Evolutionary conservation across 1,140 invertebrate species (phyloP).

Genomic region (Octopus sinensis): DNA sequence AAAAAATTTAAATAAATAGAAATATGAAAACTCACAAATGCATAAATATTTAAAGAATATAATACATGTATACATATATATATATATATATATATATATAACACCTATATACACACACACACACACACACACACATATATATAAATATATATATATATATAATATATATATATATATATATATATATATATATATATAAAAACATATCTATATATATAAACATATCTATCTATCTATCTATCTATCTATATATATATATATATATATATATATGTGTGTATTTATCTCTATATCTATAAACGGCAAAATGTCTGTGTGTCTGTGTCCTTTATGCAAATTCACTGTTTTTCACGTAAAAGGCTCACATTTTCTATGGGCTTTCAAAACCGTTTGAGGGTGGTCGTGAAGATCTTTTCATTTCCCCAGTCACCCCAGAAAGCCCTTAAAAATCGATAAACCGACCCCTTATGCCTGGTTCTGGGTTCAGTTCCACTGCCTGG

Average conservation of each 20-base stretch:
- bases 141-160: slow-evolving; percentile 2
- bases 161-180: slow-evolving; percentile 20
- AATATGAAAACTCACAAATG: neutral
- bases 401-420: neutral
- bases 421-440: neutral
- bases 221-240: neutral
- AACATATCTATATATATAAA: slow-evolving; percentile 16
- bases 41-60: neutral
- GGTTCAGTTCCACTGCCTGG: too few relatives aligned
- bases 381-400: neutral
- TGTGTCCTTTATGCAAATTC: neutral
- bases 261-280: neutral
- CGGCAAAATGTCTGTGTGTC: neutral
- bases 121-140: slow-evolving; percentile 26
- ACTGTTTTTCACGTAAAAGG: neutral
- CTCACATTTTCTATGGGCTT: neutral
- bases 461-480: neutral
- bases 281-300: neutral
- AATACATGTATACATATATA: slow-evolving; percentile 24
- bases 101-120: slow-evolving; percentile 30
- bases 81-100: too few relatives aligned
- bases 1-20: too few relatives aligned
- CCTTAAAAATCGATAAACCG: neutral
- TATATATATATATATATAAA: slow-evolving; percentile 21
- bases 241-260: neutral